Evolutionary conservation across 2,888 invertebrate genomes (phyloP).

Genomic region (Cotesia congregata): DNA sequence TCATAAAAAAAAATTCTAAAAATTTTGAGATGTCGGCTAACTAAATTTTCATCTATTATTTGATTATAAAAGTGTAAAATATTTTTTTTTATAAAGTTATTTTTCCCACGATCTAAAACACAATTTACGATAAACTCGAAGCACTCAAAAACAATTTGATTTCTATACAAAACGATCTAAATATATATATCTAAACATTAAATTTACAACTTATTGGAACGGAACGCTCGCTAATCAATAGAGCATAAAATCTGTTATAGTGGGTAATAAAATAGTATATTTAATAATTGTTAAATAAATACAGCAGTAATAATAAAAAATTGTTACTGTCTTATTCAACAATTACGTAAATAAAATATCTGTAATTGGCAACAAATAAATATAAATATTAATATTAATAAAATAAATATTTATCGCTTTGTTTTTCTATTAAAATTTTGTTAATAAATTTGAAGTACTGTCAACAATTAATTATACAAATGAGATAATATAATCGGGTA

Average conservation of each 20-base stretch:
- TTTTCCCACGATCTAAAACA: no score
- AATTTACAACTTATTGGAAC: constrained; percentile 46
- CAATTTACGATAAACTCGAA: neutral
- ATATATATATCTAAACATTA: constrained; percentile 2
- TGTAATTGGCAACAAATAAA: neutral
- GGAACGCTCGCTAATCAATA: constrained; percentile 42
- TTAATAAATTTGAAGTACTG: neutral
- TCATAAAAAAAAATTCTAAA: no score
- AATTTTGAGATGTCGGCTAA: no score
- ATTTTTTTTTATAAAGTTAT: no score
- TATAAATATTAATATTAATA: constrained; percentile 5
- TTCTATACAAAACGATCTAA: constrained; percentile 25
- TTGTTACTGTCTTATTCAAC: neutral
- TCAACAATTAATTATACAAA: neutral
- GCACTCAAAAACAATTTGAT: constrained; percentile 35
- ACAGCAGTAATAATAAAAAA: neutral
- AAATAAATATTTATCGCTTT: neutral
- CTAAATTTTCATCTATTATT: no score
- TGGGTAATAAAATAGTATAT: neutral
- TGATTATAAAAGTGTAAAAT: no score
- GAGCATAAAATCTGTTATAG: constrained; percentile 43
- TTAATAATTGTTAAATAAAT: neutral
- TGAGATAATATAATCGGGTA: neutral
- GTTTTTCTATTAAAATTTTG: neutral
- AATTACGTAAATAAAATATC: constrained; percentile 21